Conservation (phyloP, 2,888 invertebrate species). For the Eristalinus aeneus region DNA sequence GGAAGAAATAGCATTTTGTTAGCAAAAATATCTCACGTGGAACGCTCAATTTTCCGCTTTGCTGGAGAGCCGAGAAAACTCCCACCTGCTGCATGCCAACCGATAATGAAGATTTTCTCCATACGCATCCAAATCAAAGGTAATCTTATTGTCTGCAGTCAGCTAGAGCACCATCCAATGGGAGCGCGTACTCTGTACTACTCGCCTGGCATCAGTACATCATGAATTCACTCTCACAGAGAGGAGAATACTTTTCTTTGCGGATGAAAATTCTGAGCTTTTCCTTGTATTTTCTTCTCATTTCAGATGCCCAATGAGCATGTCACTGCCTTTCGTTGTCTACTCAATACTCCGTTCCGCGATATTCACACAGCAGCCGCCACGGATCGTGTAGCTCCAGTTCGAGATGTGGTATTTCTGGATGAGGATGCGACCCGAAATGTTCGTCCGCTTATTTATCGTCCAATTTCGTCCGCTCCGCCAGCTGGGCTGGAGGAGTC, state of each 20-base stretch:
- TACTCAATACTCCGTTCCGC: slow-evolving; percentile 77
- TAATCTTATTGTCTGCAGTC: slow-evolving; percentile 10
- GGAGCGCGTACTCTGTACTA: background rate
- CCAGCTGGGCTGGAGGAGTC: slow-evolving; percentile 49
- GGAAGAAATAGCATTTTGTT: background rate
- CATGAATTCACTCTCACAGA: slow-evolving; percentile 28
- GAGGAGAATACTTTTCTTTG: slow-evolving; percentile 5
- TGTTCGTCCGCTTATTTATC: slow-evolving; percentile 77
- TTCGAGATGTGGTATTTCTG: slow-evolving; percentile 77
- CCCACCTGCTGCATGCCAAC: slow-evolving; percentile 40
- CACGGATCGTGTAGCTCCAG: slow-evolving; percentile 75
- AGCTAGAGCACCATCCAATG: background rate
- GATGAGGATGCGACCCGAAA: slow-evolving; percentile 75
- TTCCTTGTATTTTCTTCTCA: slow-evolving; percentile 53
- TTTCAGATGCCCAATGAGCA: slow-evolving; percentile 77
- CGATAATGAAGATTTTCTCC: slow-evolving; percentile 45
- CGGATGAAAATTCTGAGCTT: slow-evolving; percentile 51
- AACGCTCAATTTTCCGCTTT: background rate
- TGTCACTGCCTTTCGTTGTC: slow-evolving; percentile 75
- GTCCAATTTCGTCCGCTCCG: slow-evolving; percentile 73
- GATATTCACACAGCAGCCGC: slow-evolving; percentile 76
- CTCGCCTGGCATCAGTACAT: background rate
- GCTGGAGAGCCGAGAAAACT: slow-evolving; percentile 19
- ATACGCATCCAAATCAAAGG: slow-evolving; percentile 55
- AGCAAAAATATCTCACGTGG: slow-evolving; percentile 10